A percentile compares a stretch with the other conserved stretches of the same genome.
These are phyloP conservation scores for Rhynchotus rufescens DNA, from an alignment of 2,797 vertebrate genomes.

Conservation along the genomic window DNA sequence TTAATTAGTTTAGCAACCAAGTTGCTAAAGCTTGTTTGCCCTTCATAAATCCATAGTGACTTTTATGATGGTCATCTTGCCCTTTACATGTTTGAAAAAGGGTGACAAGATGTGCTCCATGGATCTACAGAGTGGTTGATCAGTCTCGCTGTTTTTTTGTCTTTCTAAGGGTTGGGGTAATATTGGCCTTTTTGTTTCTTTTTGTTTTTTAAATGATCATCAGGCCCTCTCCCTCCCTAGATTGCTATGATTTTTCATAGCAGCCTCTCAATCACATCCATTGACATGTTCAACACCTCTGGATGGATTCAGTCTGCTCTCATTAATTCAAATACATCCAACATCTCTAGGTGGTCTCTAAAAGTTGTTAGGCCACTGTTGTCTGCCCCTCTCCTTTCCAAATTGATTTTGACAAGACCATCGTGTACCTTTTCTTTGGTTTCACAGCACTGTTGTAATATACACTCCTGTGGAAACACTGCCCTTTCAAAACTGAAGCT, in stretches of 20 bases:
- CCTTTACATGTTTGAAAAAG: not conserved
- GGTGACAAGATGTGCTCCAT: not conserved
- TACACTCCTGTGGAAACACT: not conserved
- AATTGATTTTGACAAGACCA: not conserved
- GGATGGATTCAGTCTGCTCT: not conserved
- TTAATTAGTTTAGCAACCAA: not conserved
- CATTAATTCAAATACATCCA: not conserved
- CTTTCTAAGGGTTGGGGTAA: not conserved
- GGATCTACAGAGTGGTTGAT: not conserved
- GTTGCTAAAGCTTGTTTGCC: not conserved
- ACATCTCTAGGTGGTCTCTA: not conserved
- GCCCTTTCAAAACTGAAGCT: not conserved
- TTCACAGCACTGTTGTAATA: not conserved
- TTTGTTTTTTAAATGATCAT: not conserved
- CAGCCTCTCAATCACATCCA: not conserved
- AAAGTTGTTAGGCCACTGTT: not conserved
- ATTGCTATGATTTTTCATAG: fast-evolving
- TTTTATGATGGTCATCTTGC: not conserved
- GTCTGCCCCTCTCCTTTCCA: not conserved
- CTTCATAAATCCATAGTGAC: not conserved
- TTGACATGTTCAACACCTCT: not conserved
- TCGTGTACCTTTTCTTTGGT: not conserved
- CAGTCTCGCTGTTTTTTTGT: not conserved
- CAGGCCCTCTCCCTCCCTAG: not conserved
- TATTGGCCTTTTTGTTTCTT: not conserved